Evolutionary conservation across 2,888 invertebrate species (phyloP).

Genomic region (Bursaphelenchus okinawaensis): DNA sequence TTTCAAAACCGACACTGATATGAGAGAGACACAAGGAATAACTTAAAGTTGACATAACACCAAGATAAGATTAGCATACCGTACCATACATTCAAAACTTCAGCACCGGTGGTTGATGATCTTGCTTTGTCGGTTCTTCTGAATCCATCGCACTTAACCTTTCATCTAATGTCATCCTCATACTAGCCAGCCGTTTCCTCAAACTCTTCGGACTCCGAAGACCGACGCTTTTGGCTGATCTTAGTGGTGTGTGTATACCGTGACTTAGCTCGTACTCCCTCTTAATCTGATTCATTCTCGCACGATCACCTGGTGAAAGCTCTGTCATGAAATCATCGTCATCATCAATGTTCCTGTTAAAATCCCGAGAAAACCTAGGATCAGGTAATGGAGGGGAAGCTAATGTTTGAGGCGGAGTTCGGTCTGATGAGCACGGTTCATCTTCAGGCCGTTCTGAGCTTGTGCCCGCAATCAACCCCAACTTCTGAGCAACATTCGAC

Average conservation of each 20-base stretch:
- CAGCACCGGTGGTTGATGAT: not conserved
- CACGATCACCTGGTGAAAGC: not conserved
- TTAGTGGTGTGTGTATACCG: not conserved
- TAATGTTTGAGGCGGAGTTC: too few relatives aligned
- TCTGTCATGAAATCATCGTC: not conserved
- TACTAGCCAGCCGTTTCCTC: not conserved
- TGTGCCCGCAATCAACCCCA: not conserved
- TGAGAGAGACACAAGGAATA: too few relatives aligned
- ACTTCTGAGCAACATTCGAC: not conserved
- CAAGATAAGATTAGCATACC: too few relatives aligned
- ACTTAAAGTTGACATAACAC: too few relatives aligned
- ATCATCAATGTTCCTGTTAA: not conserved
- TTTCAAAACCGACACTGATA: too few relatives aligned
- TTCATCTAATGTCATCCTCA: not conserved
- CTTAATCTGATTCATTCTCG: not conserved
- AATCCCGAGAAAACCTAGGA: too few relatives aligned
- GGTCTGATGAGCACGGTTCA: too few relatives aligned
- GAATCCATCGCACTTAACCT: not conserved
- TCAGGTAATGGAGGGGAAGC: too few relatives aligned
- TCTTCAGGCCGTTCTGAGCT: too few relatives aligned
- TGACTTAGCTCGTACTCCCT: not conserved
- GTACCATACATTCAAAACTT: too few relatives aligned
- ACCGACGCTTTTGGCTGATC: not conserved
- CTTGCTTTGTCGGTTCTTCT: not conserved
- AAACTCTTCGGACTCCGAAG: not conserved